A percentile compares a stretch with the other conserved stretches of the same genome.
Evolutionary conservation across 2,888 invertebrate species (phyloP).

Genomic region (Urechis unicinctus): DNA sequence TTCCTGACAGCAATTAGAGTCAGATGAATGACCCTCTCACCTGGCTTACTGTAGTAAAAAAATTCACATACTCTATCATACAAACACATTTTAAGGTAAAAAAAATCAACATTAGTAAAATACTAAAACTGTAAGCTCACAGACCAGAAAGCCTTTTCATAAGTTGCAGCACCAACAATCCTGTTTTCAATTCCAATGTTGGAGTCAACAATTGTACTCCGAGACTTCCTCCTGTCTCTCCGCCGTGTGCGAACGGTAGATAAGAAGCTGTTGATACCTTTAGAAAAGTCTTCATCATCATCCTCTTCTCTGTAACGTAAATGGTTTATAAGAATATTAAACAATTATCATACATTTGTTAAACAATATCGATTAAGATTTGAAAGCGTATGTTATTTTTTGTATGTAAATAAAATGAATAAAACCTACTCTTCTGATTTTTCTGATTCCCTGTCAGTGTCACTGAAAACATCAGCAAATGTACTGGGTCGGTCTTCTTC

Average conservation of each 20-base stretch:
- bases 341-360: background rate
- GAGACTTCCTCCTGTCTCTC: background rate
- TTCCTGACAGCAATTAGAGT: constrained; percentile 45
- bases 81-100: no score
- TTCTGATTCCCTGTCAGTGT: constrained; percentile 30
- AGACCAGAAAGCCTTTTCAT: constrained; percentile 46
- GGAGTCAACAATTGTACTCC: constrained; percentile 15
- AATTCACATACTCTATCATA: no score
- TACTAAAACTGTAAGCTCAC: background rate
- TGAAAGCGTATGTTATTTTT: background rate
- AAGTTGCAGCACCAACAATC: constrained; percentile 46
- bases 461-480: constrained; percentile 45
- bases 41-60: constrained; percentile 31
- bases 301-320: constrained; percentile 7
- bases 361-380: no score
- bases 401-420: background rate
- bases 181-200: constrained; percentile 46
- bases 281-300: constrained; percentile 40
- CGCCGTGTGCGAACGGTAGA: constrained; percentile 19
- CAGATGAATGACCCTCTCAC: constrained; percentile 46
- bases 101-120: background rate
- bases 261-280: constrained; percentile 46
- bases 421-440: background rate
- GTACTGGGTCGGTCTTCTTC: constrained; percentile 32
- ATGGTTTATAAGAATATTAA: background rate